Conservation (phyloP, 2,113 vertebrate genomes). For the Sprattus sprattus region DNA sequence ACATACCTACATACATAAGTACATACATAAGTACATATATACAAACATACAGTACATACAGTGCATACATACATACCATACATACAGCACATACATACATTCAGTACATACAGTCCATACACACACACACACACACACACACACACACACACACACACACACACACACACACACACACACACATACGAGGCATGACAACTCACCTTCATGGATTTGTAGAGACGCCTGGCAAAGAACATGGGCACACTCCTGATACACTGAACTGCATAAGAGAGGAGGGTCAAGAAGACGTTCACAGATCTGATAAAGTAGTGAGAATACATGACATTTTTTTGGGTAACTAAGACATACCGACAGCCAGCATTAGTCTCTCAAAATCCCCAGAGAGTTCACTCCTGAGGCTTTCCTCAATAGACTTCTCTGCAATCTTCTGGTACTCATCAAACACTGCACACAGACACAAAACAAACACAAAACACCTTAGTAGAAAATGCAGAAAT, state of each 20-base stretch:
- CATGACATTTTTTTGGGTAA: neutral
- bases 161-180: neutral
- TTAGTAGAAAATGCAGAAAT: neutral
- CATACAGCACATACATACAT: neutral
- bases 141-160: neutral
- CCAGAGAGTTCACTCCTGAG: conserved; percentile 91
- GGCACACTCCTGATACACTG: conserved; percentile 83
- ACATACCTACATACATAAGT: neutral
- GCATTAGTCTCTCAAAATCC: conserved; percentile 93
- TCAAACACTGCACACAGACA: conserved; percentile 81
- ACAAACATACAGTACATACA: neutral
- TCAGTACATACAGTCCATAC: neutral
- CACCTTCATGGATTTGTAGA: conserved; percentile 98
- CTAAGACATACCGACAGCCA: conserved; percentile 84
- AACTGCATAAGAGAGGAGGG: conserved; percentile 65
- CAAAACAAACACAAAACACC: neutral
- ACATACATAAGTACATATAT: neutral
- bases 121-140: conserved; percentile 16
- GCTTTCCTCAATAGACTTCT: conserved; percentile 87
- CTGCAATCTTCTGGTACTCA: conserved; percentile 84
- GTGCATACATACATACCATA: neutral
- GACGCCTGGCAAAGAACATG: conserved; percentile 88
- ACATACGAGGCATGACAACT: conserved; percentile 22
- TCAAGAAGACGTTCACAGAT: neutral
- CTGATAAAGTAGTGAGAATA: neutral